Evolutionary conservation across 2,113 vertebrate species (phyloP).

Genomic region (Meles meles): DNA sequence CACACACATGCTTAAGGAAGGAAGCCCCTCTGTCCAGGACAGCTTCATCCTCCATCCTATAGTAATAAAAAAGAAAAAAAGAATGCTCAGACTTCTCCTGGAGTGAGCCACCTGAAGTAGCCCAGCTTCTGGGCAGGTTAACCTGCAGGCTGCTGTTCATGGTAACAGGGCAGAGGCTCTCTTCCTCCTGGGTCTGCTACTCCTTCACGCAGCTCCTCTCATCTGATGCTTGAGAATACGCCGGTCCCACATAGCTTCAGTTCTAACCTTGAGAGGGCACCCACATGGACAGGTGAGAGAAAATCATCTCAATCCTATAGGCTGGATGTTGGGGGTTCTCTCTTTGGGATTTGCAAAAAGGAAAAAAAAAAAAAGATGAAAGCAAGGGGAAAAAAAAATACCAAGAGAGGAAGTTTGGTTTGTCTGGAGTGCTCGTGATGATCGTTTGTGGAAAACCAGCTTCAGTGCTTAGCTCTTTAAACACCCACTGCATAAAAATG

Average conservation of each 20-base stretch:
- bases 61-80: slow-evolving; percentile 99
- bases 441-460: slow-evolving; percentile 60
- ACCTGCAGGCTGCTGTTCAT: slow-evolving; percentile 88
- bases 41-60: slow-evolving; percentile 99
- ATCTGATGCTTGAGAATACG: slow-evolving; percentile 39
- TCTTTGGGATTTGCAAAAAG: background rate
- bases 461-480: slow-evolving; percentile 44
- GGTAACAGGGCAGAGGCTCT: slow-evolving; percentile 66
- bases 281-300: slow-evolving; percentile 66
- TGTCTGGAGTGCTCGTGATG: slow-evolving; percentile 50
- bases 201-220: slow-evolving; percentile 81
- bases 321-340: slow-evolving; percentile 11
- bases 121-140: slow-evolving; percentile 87
- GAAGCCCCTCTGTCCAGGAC: slow-evolving; percentile 98
- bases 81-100: slow-evolving; percentile 97
- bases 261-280: slow-evolving; percentile 80
- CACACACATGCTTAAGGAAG: slow-evolving; percentile 94
- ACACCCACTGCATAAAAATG: slow-evolving; percentile 34
- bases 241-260: slow-evolving; percentile 68
- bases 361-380: background rate
- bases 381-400: slow-evolving; percentile 58
- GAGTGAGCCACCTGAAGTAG: slow-evolving; percentile 87
- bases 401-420: slow-evolving; percentile 70
- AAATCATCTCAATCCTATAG: slow-evolving; percentile 72
- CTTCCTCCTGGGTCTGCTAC: slow-evolving; percentile 67